phyloP scores from a whole-genome alignment of 2,888 invertebrate species.

The Acholoe squamosa region DNA sequence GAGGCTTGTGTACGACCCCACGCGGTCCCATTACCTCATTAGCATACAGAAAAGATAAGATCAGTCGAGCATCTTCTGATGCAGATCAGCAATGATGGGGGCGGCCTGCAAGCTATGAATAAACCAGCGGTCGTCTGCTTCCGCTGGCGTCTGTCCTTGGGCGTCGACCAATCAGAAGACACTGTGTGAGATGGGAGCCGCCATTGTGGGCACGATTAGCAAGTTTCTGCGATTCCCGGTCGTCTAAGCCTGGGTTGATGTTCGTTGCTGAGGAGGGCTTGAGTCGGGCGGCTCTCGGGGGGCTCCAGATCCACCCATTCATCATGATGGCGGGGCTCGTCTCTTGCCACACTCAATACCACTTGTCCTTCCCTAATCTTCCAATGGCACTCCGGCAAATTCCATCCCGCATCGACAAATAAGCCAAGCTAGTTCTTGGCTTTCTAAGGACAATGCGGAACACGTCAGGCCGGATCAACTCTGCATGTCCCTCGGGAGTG shows the following conservation, averaged over 20 bases:
- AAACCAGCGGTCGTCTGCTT: conserved; percentile 49
- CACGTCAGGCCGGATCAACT: conserved; percentile 41
- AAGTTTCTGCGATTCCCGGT: conserved; percentile 59
- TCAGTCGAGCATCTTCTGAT: conserved; percentile 49
- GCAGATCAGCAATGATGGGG: conserved; percentile 43
- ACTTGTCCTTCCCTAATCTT: conserved; percentile 59
- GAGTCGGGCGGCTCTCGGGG: conserved; percentile 40
- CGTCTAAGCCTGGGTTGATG: conserved; percentile 58
- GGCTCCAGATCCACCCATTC: conserved; percentile 42
- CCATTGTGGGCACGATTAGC: conserved; percentile 55
- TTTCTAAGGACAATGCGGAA: conserved; percentile 58
- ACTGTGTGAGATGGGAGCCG: neutral
- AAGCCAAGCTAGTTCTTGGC: conserved; percentile 62
- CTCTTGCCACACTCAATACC: conserved; percentile 53
- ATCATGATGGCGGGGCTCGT: conserved; percentile 23
- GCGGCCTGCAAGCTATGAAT: conserved; percentile 25
- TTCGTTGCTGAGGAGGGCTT: conserved; percentile 55
- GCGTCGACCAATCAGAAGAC: conserved; percentile 54
- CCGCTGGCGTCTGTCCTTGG: conserved; percentile 25
- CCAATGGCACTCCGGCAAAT: conserved; percentile 61
- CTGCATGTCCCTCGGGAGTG: conserved; percentile 34
- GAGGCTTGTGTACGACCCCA: neutral
- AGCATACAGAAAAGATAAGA: conserved; percentile 52
- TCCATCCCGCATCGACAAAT: conserved; percentile 61
- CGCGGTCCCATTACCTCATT: conserved; percentile 29